These are phyloP conservation scores for Brachypteracias leptosomus DNA, from an alignment of 2,113 vertebrate species.

Conservation along the genomic window DNA sequence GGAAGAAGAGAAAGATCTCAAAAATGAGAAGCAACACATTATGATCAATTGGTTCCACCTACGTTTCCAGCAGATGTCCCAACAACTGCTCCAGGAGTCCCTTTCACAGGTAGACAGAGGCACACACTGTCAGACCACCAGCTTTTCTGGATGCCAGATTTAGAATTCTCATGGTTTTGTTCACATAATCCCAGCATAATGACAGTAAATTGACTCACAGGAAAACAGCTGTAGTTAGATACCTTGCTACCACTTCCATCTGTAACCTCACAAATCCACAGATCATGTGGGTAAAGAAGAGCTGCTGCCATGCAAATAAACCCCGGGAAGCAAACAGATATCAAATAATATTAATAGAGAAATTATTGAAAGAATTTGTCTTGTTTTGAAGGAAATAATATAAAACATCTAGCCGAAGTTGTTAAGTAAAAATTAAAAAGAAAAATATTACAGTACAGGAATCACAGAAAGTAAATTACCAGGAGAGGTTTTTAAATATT, in stretches of 20 bases:
- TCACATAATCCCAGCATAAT: not conserved
- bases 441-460: not conserved
- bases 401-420: not conserved
- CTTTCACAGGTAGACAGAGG: not conserved
- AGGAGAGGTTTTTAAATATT: not conserved
- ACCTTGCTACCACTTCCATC: not conserved
- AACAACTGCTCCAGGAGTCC: accelerated
- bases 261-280: not conserved
- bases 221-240: not conserved
- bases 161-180: not conserved
- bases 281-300: not conserved
- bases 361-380: not conserved
- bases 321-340: not conserved
- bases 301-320: not conserved
- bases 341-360: not conserved
- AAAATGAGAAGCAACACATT: not conserved
- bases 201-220: not conserved
- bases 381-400: not conserved
- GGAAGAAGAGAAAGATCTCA: not conserved
- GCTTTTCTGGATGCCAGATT: not conserved
- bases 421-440: not conserved
- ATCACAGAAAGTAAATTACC: not conserved
- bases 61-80: not conserved
- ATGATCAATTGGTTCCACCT: not conserved
- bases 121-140: not conserved